Base-by-base conservation (phyloP, 1,140 invertebrate species). In the Drosophila murphyi region DNA sequence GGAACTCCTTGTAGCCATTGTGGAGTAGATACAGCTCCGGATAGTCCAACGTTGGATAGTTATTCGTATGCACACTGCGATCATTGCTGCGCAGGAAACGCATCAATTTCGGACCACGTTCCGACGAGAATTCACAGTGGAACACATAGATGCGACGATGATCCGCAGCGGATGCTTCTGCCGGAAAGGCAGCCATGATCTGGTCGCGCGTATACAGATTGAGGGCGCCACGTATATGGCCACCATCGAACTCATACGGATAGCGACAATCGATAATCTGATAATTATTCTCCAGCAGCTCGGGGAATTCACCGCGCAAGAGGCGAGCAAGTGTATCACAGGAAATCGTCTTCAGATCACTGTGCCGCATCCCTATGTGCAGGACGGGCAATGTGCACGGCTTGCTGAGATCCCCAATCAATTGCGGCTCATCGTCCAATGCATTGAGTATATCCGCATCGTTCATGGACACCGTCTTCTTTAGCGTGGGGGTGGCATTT, bases 121-220 rank as follows among this genome's bases (percentile, higher is more conserved):
- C 97, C 65, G 97, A 96, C 0, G 98, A 99, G 93, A 99, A 99
- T 93, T 99, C 99, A 92, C 99, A 99, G 92, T 99, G 99, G 90
- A 99, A 99, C 3, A 99, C 96, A 5, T 99, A 92, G 52, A 99
- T 96, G 31, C 95, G 93, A 4, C 96, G 92, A 57, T 95, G 86
- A 59, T 52, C 35, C 6, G 47, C 82, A 82, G 0, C 51, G 74
- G 54, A 76, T 5, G 72, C 37, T 61, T 39, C 37, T 91, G 95
- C 82, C 5, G 87, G 78, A 29, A 97, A 94, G 29, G 95, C 93
- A 61, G 94, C 91, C 39, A 95, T 85, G n/a, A 97, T 94, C 59
- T 95, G 94, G 0, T 96, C 95, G 71, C 95, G 95, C 0, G 95
- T 97, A 90, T 96, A 98, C 1, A 98, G 91, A 93, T 99, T 99